Percentiles rank a stretch among this genome's conserved stretches.
phyloP scores from a whole-genome alignment of 2,113 vertebrate genomes.

The Pygoscelis adeliae region DNA sequence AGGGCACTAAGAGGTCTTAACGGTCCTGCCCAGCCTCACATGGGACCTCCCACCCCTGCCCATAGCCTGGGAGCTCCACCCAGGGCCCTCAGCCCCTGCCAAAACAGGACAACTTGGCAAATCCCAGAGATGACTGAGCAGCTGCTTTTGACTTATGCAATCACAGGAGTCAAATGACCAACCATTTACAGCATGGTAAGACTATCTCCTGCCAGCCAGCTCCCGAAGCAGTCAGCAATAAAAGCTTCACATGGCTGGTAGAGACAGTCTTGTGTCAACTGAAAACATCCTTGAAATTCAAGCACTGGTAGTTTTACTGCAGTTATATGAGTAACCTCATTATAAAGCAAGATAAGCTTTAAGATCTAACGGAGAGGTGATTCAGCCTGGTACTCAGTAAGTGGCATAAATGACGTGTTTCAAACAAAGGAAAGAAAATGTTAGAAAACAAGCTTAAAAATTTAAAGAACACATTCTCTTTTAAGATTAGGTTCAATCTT shows the following conservation, averaged over 20 bases:
- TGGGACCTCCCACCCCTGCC: neutral
- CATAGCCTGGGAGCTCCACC: neutral
- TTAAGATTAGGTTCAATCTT: neutral
- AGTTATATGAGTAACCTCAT: neutral
- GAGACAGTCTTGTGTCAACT: neutral
- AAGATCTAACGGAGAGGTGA: neutral
- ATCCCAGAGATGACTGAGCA: neutral
- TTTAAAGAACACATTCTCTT: neutral
- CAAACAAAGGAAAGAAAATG: neutral
- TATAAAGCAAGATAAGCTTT: neutral
- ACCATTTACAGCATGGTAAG: neutral
- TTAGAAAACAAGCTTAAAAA: neutral
- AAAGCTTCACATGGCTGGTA: neutral
- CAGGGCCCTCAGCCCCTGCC: neutral
- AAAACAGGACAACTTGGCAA: neutral
- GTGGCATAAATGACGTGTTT: rapidly evolving
- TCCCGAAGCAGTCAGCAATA: neutral
- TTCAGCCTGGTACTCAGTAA: neutral
- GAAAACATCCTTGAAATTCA: neutral
- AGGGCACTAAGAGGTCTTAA: neutral
- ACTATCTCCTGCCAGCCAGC: neutral
- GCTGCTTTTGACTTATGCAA: neutral
- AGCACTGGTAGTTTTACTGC: neutral
- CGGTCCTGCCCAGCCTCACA: neutral
- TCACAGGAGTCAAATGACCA: neutral